These are phyloP conservation scores for Idaea biselata DNA, from an alignment of 2,888 invertebrate genomes.

Conservation along the genomic window DNA sequence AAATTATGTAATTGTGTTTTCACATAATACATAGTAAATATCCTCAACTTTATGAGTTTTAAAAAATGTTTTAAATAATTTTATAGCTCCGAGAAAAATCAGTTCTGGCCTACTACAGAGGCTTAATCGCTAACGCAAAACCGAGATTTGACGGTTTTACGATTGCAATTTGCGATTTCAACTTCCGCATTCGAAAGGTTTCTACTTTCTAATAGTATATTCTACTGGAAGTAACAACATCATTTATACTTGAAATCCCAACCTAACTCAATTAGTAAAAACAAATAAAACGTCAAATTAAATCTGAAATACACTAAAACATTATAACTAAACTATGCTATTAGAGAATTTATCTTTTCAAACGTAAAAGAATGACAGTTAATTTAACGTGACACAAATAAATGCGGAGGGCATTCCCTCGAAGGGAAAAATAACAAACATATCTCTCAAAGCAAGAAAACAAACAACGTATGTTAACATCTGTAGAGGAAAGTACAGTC, in stretches of 20 bases:
- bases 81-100: too few species aligned
- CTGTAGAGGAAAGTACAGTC: slow-evolving; percentile 69
- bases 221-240: too few species aligned
- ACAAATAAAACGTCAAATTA: slow-evolving; percentile 30
- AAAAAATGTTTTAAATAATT: too few species aligned
- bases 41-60: too few species aligned
- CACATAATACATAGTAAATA: too few species aligned
- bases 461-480: slow-evolving; percentile 80
- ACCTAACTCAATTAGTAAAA: slow-evolving; percentile 18
- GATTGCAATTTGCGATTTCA: too few species aligned
- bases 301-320: slow-evolving; percentile 24
- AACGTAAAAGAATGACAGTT: slow-evolving; percentile 57
- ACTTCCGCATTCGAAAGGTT: too few species aligned
- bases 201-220: too few species aligned
- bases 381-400: slow-evolving; percentile 78
- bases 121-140: too few species aligned
- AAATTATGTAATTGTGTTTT: too few species aligned
- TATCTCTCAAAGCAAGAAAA: slow-evolving; percentile 77
- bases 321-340: slow-evolving; percentile 46
- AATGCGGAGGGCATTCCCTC: slow-evolving; percentile 60
- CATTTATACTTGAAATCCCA: not conserved
- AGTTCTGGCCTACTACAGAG: too few species aligned
- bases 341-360: slow-evolving; percentile 62
- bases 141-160: too few species aligned
- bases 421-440: slow-evolving; percentile 73